Base-by-base conservation (phyloP, 2,888 invertebrate species). In the Nowickia ferox region DNA sequence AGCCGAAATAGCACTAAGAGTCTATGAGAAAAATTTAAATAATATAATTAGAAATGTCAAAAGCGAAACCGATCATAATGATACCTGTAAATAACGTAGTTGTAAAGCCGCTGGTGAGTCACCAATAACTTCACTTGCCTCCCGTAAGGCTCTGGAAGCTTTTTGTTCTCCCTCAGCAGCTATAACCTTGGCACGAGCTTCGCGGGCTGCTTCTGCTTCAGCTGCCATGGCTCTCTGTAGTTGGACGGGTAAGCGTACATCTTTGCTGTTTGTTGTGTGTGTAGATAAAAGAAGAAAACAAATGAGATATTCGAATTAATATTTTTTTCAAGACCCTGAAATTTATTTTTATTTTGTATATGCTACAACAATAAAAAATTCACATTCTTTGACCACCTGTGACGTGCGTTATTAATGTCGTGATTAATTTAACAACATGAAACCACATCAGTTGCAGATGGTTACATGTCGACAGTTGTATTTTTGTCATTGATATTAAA, bases 131-230 rank as follows among this genome's bases (percentile, higher is more conserved):
- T 98, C 98, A 9, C 98, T 98, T 19, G 99, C 99, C 91, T 99
- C 98, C 78, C 98, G 96, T 48, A 99, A 94, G 0, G 98, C 98
- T 40, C 97, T 94, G 17, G 98, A 97, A 4, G 99, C 98, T 91
- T 98, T 98, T 91, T 98, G 98, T 92, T 99, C 99, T 53, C 99
- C 99, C 92, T 99, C 98, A 10, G 98, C 98, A 0, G 98, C 98
- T 88, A 98, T 98, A n/a, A 98, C 98, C 94, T 98, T 98, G 84
- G 98, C 98, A 42, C 98, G 95, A 19, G 98, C 98, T 92, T 98
- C 98, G 53, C 98, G 94, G 0, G 98, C 96, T 0, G 98, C 98
- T 90, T 98, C 98, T 0, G 98, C 98, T 92, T 98, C 98, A 0
- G 98, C 98, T 0, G 98, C 98, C 98, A 98, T 98, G 0, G 98